Evolutionary conservation across 2,797 vertebrate species (phyloP).

Genomic region (Australoheros facetus): DNA sequence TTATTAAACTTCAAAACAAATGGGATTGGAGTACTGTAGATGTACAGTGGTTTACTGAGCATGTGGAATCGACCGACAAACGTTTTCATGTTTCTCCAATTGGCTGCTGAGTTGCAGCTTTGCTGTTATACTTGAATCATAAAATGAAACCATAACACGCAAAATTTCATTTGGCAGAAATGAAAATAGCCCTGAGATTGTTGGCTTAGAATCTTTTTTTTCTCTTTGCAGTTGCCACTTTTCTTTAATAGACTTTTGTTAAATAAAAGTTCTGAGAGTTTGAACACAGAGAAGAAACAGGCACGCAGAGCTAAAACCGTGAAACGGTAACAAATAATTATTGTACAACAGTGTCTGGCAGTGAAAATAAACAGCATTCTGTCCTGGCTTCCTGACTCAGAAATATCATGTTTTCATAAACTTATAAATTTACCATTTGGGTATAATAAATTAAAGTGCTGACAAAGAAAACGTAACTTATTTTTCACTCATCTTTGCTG

Average conservation of each 20-base stretch:
- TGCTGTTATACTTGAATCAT: conserved; percentile 11
- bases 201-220: background rate
- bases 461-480: background rate
- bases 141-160: conserved; percentile 22
- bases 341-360: background rate
- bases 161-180: background rate
- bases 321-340: background rate
- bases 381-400: background rate
- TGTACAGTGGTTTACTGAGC: background rate
- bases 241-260: background rate
- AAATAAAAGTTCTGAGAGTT: background rate
- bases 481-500: background rate
- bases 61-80: conserved; percentile 4
- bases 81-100: conserved; percentile 25
- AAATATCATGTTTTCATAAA: background rate
- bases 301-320: background rate
- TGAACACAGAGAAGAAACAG: background rate
- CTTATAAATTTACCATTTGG: background rate
- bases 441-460: background rate
- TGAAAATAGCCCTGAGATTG: conserved; percentile 14
- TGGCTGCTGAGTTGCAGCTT: conserved; percentile 14
- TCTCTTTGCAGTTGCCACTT: background rate
- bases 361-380: background rate
- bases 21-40: conserved; percentile 11
- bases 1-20: conserved; percentile 52